Evolutionary conservation across 2,888 invertebrate species (phyloP), one percentile per base, ranked within the genome.

Genomic region (Drosophila stalkeri): DNA sequence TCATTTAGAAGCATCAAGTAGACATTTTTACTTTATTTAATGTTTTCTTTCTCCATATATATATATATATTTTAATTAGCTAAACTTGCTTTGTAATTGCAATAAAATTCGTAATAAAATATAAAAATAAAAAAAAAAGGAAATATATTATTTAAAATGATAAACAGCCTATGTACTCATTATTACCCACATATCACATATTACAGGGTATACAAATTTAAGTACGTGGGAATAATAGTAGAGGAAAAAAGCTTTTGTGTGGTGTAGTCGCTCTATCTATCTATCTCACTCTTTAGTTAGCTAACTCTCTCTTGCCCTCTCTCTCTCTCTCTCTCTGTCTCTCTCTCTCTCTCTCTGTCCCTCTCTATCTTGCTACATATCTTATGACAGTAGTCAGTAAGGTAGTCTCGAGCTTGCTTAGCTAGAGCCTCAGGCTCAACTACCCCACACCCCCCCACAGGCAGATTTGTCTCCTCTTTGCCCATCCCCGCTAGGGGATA

Each of bases 141-240:
- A 23, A 3, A 23, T 23, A 8, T 33, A 23, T 33, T 5, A 33
- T 8, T 33, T 33, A 33, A 33, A 37, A 14, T 43, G 18, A 18
- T 43, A 43, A 43, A 1, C 18, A 43, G 18, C 43, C 18, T 18
- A 33, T 18, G 9, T 2, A 23, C 4, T n/a, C n/a, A 11, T n/a
- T 16, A 37, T 6, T 5, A 49, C 6, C n/a, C 9, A 27, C 27
- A 27, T 0, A 5, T 12, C 27, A 18, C 4, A 23, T n/a, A 64
- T 41, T 47, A 35, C 11, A 71, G 80, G 76, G 80, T 67, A 56
- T 60, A 66, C 57, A 76, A 72, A 86, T 84, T 76, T 89, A 86
- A 87, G 89, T 87, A 86, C 89, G 85, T 89, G 85, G 82, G 72
- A 81, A 89, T 89, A 89, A 86, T 86, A 83, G 89, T 87, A 80